These are phyloP conservation scores for Corythaixoides concolor DNA, from an alignment of 2,113 vertebrate species.

Conservation along the genomic window DNA sequence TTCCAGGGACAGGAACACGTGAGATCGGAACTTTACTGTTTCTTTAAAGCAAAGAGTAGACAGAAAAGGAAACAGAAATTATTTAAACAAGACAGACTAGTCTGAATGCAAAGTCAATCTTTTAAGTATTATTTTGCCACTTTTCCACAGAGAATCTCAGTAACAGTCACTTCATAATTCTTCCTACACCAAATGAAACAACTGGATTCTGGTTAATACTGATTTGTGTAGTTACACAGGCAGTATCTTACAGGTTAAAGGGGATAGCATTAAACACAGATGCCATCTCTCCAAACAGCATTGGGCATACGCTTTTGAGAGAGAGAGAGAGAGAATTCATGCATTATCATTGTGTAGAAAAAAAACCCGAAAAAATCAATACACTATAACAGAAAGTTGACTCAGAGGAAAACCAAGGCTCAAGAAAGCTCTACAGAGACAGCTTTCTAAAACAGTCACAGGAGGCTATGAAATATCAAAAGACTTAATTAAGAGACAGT, in stretches of 20 bases:
- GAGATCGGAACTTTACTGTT: background rate
- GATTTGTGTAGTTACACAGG: background rate
- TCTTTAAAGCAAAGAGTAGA: background rate
- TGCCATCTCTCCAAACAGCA: background rate
- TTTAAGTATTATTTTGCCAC: background rate
- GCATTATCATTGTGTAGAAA: background rate
- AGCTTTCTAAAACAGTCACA: background rate
- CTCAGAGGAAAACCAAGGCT: background rate
- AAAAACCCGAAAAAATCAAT: background rate
- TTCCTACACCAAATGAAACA: background rate
- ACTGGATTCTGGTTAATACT: background rate
- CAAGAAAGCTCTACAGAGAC: background rate
- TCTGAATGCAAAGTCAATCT: background rate
- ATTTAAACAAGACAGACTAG: background rate
- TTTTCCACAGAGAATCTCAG: background rate
- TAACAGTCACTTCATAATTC: background rate
- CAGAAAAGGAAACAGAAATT: background rate
- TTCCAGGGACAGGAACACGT: background rate
- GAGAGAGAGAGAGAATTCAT: background rate
- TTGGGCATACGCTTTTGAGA: background rate
- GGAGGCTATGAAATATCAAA: background rate
- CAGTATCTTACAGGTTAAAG: background rate
- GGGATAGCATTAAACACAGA: background rate
- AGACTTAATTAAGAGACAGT: background rate
- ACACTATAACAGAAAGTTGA: background rate